Percentiles rank a stretch among this genome's conserved stretches.
phyloP scores from a whole-genome alignment of 2,797 vertebrate species.

The Eidolon dupreanum region DNA sequence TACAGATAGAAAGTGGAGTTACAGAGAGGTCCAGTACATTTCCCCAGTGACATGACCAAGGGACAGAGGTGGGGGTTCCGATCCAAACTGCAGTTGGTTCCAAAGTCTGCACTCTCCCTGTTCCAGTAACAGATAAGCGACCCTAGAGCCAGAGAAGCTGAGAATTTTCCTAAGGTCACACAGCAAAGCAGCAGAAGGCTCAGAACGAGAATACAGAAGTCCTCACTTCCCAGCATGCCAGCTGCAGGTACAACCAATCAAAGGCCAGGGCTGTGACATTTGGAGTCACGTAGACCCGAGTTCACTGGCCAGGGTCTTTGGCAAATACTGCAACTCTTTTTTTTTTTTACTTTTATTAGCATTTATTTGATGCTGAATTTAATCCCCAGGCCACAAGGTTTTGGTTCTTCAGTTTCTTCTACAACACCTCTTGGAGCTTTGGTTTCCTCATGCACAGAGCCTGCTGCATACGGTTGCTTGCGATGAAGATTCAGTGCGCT shows the following conservation, averaged over 20 bases:
- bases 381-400: too few species aligned
- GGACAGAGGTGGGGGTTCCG: neutral
- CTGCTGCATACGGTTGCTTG: rapidly evolving
- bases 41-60: neutral
- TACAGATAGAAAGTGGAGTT: neutral
- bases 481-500: neutral
- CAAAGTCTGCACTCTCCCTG: neutral
- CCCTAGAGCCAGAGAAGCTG: neutral
- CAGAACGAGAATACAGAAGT: neutral
- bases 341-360: too few species aligned
- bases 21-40: neutral
- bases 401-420: too few species aligned
- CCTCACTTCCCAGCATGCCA: neutral
- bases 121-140: neutral
- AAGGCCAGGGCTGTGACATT: neutral
- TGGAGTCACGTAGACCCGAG: neutral
- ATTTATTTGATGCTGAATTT: too few species aligned
- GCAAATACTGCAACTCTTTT: neutral
- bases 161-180: neutral
- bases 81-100: neutral
- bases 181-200: neutral
- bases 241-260: neutral
- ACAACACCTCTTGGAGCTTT: neutral
- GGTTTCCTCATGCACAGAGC: neutral
- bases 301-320: neutral